phyloP scores from a whole-genome alignment of 2,797 vertebrate genomes.

The Scarus forsteni region DNA sequence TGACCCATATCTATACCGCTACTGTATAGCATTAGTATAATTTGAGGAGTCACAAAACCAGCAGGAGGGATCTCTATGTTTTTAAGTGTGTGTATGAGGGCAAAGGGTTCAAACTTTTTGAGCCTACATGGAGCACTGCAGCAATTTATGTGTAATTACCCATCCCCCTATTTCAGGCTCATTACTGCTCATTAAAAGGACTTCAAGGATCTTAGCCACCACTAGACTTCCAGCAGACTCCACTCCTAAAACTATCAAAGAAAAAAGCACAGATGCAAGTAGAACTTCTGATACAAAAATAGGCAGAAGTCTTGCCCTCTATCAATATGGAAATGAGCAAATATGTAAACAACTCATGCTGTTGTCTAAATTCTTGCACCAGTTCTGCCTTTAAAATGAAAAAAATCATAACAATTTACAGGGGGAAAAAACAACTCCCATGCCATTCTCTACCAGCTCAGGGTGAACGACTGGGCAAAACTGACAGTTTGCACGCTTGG shows the following conservation, averaged over 20 bases:
- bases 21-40: no score
- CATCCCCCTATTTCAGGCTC: constrained; percentile 69
- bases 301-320: neutral
- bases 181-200: constrained; percentile 75
- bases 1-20: no score
- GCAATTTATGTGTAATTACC: constrained; percentile 62
- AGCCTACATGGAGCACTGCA: constrained; percentile 39
- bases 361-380: constrained; percentile 14
- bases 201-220: constrained; percentile 71
- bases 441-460: constrained; percentile 34
- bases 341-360: constrained; percentile 21
- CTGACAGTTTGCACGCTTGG: constrained; percentile 71
- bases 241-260: constrained; percentile 13
- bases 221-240: constrained; percentile 30
- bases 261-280: constrained; percentile 18
- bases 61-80: neutral
- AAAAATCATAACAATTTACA: constrained; percentile 25
- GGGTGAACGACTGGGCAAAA: constrained; percentile 56
- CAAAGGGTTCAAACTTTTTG: constrained; percentile 25
- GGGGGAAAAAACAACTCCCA: constrained; percentile 7
- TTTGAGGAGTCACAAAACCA: no score
- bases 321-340: constrained; percentile 17
- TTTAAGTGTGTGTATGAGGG: constrained; percentile 3
- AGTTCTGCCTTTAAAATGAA: constrained; percentile 15
- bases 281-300: constrained; percentile 19